These are phyloP conservation scores for Montipora foliosa DNA, from an alignment of 64 coral and sea anemone species.

Conservation along the genomic window DNA sequence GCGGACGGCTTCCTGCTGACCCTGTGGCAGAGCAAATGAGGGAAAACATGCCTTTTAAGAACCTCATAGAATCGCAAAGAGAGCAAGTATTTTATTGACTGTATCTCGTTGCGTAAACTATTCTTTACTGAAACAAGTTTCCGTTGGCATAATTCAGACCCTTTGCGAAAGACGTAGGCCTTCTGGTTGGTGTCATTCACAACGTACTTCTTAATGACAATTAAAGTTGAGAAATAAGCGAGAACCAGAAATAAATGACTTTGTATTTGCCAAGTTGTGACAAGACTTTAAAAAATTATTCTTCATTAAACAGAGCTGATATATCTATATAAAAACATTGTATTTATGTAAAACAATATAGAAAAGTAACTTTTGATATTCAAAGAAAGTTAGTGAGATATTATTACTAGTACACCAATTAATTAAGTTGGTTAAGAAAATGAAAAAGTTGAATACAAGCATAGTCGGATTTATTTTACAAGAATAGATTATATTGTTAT, in stretches of 20 bases:
- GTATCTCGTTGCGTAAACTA: neutral
- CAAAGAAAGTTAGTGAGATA: slow-evolving; percentile 20
- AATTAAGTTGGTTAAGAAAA: neutral
- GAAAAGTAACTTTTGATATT: slow-evolving; percentile 59
- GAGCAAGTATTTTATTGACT: slow-evolving; percentile 86
- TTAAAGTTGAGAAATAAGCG: neutral
- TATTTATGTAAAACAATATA: slow-evolving; percentile 19
- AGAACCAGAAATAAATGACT: too few species aligned
- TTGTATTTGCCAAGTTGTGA: too few species aligned
- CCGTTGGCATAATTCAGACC: too few species aligned
- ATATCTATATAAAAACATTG: slow-evolving; percentile 9
- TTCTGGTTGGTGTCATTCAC: too few species aligned
- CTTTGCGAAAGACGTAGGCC: too few species aligned
- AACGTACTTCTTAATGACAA: neutral
- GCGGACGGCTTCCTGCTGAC: neutral
- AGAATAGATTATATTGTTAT: slow-evolving; percentile 38
- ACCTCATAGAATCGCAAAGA: slow-evolving; percentile 74
- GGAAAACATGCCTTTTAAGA: slow-evolving; percentile 88
- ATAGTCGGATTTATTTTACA: slow-evolving; percentile 32
- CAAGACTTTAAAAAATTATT: neutral
- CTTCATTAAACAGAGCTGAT: slow-evolving; percentile 35
- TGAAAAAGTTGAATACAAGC: neutral
- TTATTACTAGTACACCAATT: neutral
- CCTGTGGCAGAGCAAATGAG: slow-evolving; percentile 57
- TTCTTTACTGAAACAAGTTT: too few species aligned